A percentile compares a stretch with the other conserved stretches of the same genome.
phyloP scores from a whole-genome alignment of 2,113 vertebrate species.

The Melierax canorus region DNA sequence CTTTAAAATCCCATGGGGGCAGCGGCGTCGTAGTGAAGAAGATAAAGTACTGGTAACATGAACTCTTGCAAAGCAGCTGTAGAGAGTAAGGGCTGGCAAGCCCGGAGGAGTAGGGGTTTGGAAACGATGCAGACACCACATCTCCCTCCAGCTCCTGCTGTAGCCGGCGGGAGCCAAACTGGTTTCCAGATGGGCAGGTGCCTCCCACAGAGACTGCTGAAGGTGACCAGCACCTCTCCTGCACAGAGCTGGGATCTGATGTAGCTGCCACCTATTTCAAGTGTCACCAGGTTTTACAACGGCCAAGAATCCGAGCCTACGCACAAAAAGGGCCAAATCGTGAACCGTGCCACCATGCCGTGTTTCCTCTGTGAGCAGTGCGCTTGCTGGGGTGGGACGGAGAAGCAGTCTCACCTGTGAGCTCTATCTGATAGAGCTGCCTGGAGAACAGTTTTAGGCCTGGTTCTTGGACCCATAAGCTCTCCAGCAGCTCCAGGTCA shows the following conservation, averaged over 20 bases:
- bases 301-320: background rate
- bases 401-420: background rate
- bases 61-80: background rate
- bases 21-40: background rate
- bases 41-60: accelerated
- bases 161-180: background rate
- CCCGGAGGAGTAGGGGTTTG: accelerated
- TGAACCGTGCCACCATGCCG: accelerated
- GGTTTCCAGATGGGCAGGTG: background rate
- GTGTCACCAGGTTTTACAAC: background rate
- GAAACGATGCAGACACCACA: background rate
- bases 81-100: background rate
- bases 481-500: background rate
- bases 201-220: background rate
- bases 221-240: background rate
- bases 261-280: background rate
- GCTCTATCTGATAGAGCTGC: background rate
- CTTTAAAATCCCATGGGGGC: background rate
- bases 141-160: background rate
- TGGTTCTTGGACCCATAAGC: background rate
- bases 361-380: background rate
- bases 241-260: background rate
- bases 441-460: background rate
- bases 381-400: background rate
- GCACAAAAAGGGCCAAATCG: background rate